A percentile compares a stretch with the other conserved stretches of the same genome.
Conservation (phyloP, 2,888 invertebrate genomes). For the Oscheius sp. region DNA sequence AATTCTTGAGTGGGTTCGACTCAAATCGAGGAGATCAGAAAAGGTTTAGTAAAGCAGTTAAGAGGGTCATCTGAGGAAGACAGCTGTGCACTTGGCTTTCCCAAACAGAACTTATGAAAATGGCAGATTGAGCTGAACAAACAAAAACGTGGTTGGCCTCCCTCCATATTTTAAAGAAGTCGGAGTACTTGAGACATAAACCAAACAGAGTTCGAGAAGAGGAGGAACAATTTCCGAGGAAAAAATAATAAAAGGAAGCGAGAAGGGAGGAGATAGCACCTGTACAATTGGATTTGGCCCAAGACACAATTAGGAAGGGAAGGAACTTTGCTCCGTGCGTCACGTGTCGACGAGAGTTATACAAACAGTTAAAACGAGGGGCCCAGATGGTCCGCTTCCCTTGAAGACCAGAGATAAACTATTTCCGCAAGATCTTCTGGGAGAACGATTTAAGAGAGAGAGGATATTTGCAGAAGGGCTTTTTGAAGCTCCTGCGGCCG, state of each 20-base stretch:
- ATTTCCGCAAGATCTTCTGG: too few species aligned
- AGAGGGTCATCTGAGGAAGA: not conserved
- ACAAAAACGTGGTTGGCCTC: not conserved
- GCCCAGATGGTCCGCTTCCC: not conserved
- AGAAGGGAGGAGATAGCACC: not conserved
- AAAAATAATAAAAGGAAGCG: too few species aligned
- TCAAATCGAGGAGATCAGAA: not conserved
- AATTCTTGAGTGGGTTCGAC: too few species aligned
- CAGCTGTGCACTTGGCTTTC: not conserved
- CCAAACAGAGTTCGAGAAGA: not conserved
- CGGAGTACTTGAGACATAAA: too few species aligned
- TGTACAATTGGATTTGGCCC: not conserved
- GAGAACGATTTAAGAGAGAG: too few species aligned
- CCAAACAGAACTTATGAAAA: not conserved
- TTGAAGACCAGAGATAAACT: too few species aligned
- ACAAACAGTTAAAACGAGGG: not conserved
- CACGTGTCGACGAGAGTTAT: slow-evolving; percentile 9
- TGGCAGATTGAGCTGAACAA: not conserved
- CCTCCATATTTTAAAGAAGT: too few species aligned
- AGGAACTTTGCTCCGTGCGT: not conserved
- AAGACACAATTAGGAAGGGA: not conserved
- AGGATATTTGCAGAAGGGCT: too few species aligned
- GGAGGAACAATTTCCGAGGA: not conserved
- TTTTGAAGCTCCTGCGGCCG: not conserved
- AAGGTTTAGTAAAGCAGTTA: not conserved